Conservation (phyloP, 2,888 invertebrate species). For the Erebia epiphron region DNA sequence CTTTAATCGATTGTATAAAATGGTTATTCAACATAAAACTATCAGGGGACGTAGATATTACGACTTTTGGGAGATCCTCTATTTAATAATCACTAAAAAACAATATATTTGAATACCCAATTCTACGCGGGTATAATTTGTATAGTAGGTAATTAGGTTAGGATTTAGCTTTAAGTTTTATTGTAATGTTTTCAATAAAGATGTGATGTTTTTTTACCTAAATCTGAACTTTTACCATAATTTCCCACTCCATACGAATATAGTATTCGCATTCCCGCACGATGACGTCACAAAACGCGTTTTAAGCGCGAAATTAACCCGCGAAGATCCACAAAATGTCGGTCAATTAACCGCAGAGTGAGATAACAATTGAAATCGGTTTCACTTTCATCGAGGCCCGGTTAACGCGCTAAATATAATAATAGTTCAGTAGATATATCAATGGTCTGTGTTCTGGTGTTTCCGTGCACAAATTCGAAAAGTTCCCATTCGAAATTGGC, state of each 20-base stretch:
- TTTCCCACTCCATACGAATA: not conserved
- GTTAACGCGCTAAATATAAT: conserved; percentile 77
- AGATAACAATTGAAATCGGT: conserved; percentile 78
- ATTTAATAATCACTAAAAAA: no score
- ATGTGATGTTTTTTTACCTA: not conserved
- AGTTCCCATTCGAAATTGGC: conserved; percentile 31
- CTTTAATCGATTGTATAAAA: no score
- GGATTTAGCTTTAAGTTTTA: not conserved
- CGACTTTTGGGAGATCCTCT: no score
- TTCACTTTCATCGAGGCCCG: conserved; percentile 72
- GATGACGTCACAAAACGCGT: conserved; percentile 29
- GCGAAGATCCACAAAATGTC: conserved; percentile 74
- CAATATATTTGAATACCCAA: no score
- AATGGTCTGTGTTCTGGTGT: conserved; percentile 60
- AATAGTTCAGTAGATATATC: conserved; percentile 75
- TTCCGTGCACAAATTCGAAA: conserved; percentile 41
- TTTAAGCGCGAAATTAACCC: conserved; percentile 63
- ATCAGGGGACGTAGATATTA: no score
- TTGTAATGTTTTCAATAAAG: not conserved
- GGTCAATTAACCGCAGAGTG: conserved; percentile 64
- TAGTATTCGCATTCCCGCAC: conserved; percentile 1
- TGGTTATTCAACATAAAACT: no score
- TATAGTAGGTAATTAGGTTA: no score
- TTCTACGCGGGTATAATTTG: no score
- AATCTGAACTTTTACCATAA: not conserved